These are phyloP conservation scores for Sinocyclocheilus maitianheensis DNA, from an alignment of 2,113 vertebrate species.

Conservation along the genomic window DNA sequence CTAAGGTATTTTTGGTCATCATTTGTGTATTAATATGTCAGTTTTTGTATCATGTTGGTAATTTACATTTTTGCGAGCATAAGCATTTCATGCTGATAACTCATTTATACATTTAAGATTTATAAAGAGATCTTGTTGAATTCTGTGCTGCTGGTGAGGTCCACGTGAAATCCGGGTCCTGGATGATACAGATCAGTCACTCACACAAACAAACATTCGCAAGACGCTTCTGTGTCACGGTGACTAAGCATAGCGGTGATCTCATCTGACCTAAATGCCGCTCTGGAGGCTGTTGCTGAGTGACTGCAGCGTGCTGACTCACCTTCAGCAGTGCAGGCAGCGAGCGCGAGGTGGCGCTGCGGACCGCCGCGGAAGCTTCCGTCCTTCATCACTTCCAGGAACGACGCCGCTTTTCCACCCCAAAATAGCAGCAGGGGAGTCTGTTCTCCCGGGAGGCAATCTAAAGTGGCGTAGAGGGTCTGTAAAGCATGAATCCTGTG, in stretches of 20 bases:
- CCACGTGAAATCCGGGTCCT: neutral
- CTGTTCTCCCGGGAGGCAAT: neutral
- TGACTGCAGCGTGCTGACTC: constrained; percentile 48
- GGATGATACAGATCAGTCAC: neutral
- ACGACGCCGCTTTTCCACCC: neutral
- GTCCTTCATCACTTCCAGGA: constrained; percentile 29
- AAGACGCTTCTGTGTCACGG: neutral
- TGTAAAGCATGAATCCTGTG: neutral
- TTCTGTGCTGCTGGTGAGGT: neutral
- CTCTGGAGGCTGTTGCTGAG: constrained; percentile 25
- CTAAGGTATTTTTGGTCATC: neutral
- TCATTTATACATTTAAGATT: neutral
- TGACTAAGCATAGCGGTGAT: constrained; percentile 38
- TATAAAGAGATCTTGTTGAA: no score
- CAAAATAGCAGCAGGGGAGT: constrained; percentile 15
- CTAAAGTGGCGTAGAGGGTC: neutral
- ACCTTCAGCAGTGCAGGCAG: neutral
- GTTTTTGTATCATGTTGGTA: neutral
- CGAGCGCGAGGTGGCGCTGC: constrained; percentile 28
- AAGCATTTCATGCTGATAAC: neutral
- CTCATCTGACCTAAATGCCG: constrained; percentile 49
- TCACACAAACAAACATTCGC: neutral
- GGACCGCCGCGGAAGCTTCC: neutral
- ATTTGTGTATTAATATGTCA: neutral
- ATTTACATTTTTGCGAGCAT: no score